Conservation (phyloP, 2,888 invertebrate genomes). For the Heliconius ethilla region DNA sequence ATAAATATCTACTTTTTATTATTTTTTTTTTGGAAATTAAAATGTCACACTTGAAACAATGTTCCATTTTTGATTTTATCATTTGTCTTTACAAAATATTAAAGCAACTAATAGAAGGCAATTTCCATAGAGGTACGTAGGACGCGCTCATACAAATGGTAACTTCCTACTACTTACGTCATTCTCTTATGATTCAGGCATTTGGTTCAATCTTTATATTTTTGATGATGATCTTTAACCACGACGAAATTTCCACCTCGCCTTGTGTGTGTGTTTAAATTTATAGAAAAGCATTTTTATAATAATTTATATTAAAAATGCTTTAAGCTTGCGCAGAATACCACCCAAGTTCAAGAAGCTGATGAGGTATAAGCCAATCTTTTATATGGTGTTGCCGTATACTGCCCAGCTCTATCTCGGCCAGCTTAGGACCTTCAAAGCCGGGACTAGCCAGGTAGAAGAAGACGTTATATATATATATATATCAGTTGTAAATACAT, state of each 20-base stretch:
- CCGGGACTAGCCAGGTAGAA: background rate
- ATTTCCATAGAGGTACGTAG: slow-evolving; percentile 66
- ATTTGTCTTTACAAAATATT: slow-evolving; percentile 17
- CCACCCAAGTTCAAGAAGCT: no score
- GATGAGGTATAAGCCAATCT: no score
- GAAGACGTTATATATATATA: background rate
- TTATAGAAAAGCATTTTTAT: background rate
- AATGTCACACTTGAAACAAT: background rate
- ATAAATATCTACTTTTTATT: no score
- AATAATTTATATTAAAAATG: background rate
- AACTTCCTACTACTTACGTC: slow-evolving; percentile 77
- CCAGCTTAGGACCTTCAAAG: no score
- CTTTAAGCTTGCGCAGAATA: background rate
- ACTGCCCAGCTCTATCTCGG: no score
- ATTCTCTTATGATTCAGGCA: slow-evolving; percentile 70
- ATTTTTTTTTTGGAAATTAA: background rate
- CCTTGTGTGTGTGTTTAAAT: background rate
- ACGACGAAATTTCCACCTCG: slow-evolving; percentile 25
- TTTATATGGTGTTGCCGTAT: no score
- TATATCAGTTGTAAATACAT: background rate
- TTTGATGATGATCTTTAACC: slow-evolving; percentile 53
- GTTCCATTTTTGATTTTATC: background rate
- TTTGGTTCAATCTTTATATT: slow-evolving; percentile 59
- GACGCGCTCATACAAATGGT: slow-evolving; percentile 68
- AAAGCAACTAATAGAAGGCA: slow-evolving; percentile 17